These are phyloP conservation scores for Cyanoderma ruficeps DNA, from an alignment of 2,113 vertebrate species.

Conservation along the genomic window DNA sequence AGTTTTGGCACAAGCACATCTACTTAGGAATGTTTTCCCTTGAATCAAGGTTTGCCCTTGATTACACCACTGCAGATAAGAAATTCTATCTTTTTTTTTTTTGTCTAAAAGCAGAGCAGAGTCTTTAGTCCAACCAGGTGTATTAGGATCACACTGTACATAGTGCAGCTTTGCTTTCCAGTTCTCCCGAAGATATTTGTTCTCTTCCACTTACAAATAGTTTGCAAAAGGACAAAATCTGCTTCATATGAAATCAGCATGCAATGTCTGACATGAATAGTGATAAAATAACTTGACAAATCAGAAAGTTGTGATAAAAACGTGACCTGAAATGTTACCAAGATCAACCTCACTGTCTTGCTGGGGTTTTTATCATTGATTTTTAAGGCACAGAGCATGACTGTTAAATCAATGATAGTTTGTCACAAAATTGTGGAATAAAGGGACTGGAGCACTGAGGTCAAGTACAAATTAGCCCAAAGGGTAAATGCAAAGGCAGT, in stretches of 20 bases:
- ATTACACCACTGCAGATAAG: background rate
- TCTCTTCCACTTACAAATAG: slow-evolving; percentile 42
- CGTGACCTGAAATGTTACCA: slow-evolving; percentile 56
- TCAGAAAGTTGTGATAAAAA: slow-evolving; percentile 67
- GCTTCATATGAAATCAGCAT: slow-evolving; percentile 38
- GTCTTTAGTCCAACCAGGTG: background rate
- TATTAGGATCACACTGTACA: background rate
- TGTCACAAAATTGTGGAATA: slow-evolving; percentile 66
- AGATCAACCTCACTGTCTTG: slow-evolving; percentile 40
- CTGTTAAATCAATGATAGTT: slow-evolving; percentile 72
- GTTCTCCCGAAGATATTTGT: slow-evolving; percentile 34
- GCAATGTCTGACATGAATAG: slow-evolving; percentile 46
- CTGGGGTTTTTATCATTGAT: slow-evolving; percentile 38
- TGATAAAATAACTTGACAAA: slow-evolving; percentile 65
- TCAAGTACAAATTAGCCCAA: slow-evolving; percentile 74
- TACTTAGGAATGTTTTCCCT: background rate
- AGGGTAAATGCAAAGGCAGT: slow-evolving; percentile 62
- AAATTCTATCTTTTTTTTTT: background rate
- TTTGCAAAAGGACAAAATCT: slow-evolving; percentile 45
- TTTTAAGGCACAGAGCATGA: slow-evolving; percentile 63
- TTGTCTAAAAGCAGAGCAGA: background rate
- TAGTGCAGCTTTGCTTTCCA: background rate
- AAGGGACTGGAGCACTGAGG: slow-evolving; percentile 60
- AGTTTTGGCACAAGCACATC: background rate
- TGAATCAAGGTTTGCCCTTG: background rate